Evolutionary conservation across 2,888 invertebrate species (phyloP), one percentile per base, ranked within the genome.

Genomic region (Leptopterna dolabrata): DNA sequence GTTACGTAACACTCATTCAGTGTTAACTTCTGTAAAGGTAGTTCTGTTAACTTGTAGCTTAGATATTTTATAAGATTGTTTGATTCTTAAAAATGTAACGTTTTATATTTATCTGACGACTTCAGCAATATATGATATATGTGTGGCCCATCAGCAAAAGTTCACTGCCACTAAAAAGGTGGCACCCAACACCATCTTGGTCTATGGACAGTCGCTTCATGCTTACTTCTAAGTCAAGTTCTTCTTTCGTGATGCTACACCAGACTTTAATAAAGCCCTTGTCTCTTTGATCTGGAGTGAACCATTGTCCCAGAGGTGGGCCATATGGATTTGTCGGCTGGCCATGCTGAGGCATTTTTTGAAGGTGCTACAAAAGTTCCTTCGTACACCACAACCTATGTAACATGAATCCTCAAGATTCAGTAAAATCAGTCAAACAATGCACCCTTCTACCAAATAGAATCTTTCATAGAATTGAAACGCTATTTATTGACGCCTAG

Each of bases 251-350:
- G 7, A 83, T 63, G 55, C 80, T 83, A 11, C 11, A 19, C 88
- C 88, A 88, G 3, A 29, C 76, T 47, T 30, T 27, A 4, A 36
- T 80, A 16, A 51, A 55, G 24, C 80, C 73, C 6, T 24, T 51
- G 43, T 81, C 47, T 29, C 41, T 80, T 30, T 87, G 84, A 19
- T 24, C 24, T 13, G 87, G 85, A 0, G 88, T 76, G 36, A 87
- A 84, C 88, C 88, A 88, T 55, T 80, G 45, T 1, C 88, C 88
- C 78, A 83, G 41, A 9, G 70, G 70, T 70, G 83, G 83, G 16
- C 63, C 83, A 24, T 70, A 83, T 41, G 0, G 43, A 6, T 83
- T 87, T 6, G 88, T 51, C 7, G 87, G n/a, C 6, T 87, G 83
- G 24, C 70, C 73, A 6, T 24, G 24, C 19, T 63, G 63, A 11